Base-by-base conservation (phyloP, 1,140 invertebrate genomes). In the Hylyphantes graminicola region DNA sequence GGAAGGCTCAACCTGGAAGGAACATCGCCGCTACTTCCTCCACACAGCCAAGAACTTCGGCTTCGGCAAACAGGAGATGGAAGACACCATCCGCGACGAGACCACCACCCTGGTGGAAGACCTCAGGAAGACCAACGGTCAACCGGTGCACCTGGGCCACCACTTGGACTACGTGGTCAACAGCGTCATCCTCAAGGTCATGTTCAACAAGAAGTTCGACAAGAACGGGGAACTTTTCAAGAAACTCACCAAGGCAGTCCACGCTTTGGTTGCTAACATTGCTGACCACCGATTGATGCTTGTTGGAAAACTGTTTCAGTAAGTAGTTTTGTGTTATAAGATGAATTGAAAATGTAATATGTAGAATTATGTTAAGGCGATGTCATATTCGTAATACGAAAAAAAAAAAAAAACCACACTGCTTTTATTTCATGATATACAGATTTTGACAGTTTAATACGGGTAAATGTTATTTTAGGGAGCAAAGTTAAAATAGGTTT, bases 1-100 rank as follows among this genome's bases (percentile, higher is more conserved):
- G 10, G 93, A 96, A 89, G 96, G 96, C 0, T 90, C 92, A 7
- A 87, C 93, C 7, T 96, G 95, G 95, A 91, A 90, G 67, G 93
- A 94, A 86, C 93, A 96, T 83, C 91, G 95, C 61, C 90, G 90
- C 65, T 96, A 96, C 89, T 92, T 93, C 7, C 88, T 95, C 57
- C 92, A 92, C 78, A 92, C 94, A 76, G 90, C 96, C 81, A 91
- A 92, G 51, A 90, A 92, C 15, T 90, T 95, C 11, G 95, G 95
- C 21, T 94, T 95, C 84, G 95, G 95, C 0, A 93, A 93, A 87
- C 90, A 89, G 1, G 88, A 90, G 59, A 95, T 96, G 93, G 93
- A 94, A 86, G 90, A 92, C 9, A 91, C 93, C 68, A 93, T 96
- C 17, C 90, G 92, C 11, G 70, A 83, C 6, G 70, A 83, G 67